Evolutionary conservation across 2,888 invertebrate genomes (phyloP), one percentile per base, ranked within the genome.

Genomic region (Drosophila ustulata): DNA sequence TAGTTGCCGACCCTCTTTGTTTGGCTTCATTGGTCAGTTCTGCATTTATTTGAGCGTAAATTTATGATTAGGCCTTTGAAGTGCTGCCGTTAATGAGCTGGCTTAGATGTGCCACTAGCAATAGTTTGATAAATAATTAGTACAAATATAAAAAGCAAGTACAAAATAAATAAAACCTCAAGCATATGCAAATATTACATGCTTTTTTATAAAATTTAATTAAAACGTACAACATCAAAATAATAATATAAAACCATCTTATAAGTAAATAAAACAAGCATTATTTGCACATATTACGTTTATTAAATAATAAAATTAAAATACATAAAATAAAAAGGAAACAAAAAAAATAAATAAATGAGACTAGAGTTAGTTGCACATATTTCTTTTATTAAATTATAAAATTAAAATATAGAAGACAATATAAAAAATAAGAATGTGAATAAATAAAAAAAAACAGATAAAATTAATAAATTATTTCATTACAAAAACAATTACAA

Each of bases 41-140:
- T 67, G 77, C 67, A 77, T 72, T 83, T 77, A 86, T 83, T 83
- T 72, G 69, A 78, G 78, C 84, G 63, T 78, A 52, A 67, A 81
- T 72, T 82, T 85, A 70, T 72, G 72, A 68, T 78, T 63, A 63
- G 34, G 28, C 61, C 59, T 78, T 75, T 78, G 56, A 77, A 71
- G 62, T 66, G 49, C 56, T 34, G 3, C 13, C 18, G 32, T 26
- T 56, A 56, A 56, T 66, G 26, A 49, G 50, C 9, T 28, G 9
- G 9, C 28, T 8, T 28, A n/a, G 61, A 55, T 41, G 23, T n/a
- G 41, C 26, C 8, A 57, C 39, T 45, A 39, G 3, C 9, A n/a
- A n/a, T 30, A 8, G 13, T 30, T 30, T 25, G 3, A 25, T 41
- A 64, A 28, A 37, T 52, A 32, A 18, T 53, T 41, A 3, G 18